Conservation (phyloP, 2,888 invertebrate species). For the Trichogramma dendrolimi region DNA sequence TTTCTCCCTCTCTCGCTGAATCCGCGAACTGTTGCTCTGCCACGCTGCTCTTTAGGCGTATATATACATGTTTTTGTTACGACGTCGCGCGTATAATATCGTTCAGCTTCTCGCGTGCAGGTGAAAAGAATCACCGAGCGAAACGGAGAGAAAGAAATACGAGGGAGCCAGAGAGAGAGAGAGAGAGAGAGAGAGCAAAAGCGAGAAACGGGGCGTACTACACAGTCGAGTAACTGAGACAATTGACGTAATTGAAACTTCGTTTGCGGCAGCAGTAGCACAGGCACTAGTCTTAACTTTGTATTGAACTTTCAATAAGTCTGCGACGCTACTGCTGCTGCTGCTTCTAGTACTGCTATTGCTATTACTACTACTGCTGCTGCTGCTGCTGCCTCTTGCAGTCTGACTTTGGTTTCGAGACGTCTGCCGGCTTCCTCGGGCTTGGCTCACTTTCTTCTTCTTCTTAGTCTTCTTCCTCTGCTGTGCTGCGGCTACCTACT, state of each 20-base stretch:
- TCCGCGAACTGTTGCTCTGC: constrained; percentile 9
- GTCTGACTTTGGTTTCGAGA: constrained; percentile 26
- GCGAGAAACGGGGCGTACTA: too few relatives aligned
- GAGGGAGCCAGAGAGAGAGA: too few relatives aligned
- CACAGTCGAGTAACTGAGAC: constrained; percentile 23
- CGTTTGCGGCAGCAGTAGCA: constrained; percentile 17
- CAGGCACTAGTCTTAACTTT: constrained; percentile 19
- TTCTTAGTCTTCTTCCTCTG: constrained; percentile 7
- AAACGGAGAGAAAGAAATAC: too few relatives aligned
- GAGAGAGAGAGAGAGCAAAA: too few relatives aligned
- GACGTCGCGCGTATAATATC: constrained; percentile 19
- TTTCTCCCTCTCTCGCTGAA: not conserved
- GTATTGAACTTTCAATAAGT: constrained; percentile 31
- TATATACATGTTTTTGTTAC: constrained; percentile 26
- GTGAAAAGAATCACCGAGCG: too few relatives aligned
- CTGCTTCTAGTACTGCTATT: too few relatives aligned
- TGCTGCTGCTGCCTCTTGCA: constrained; percentile 18
- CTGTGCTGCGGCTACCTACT: not conserved
- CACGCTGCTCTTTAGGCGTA: constrained; percentile 11
- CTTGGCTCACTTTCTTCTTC: not conserved
- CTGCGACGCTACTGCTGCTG: not conserved
- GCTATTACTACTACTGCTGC: not conserved
- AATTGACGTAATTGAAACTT: constrained; percentile 33
- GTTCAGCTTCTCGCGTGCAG: too few relatives aligned
- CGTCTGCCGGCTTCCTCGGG: constrained; percentile 8